Evolutionary conservation across 37 sponge, comb jelly and placozoan species (phyloP), one percentile per base, ranked within the genome.

Genomic region (Halichondria panicea): DNA sequence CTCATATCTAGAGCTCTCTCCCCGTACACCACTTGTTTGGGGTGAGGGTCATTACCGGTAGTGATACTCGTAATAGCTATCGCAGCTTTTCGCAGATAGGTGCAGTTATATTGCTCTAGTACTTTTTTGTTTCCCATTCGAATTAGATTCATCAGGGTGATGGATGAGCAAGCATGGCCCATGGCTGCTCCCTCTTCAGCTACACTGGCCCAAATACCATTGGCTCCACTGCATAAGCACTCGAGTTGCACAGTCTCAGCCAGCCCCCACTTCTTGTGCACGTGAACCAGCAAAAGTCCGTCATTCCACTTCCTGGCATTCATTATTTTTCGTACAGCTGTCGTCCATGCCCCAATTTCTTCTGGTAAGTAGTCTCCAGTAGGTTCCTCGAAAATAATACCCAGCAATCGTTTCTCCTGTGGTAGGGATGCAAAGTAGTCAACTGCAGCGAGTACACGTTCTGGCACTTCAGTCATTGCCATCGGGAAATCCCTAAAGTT

Each of bases 111-210:
- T 32, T 66, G 70, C 65, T 88, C 63, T 15, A 68, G 75, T 8
- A 93, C 77, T 57, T 84, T 93, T 41, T 73, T 72, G 68, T 93
- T 93, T 0, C 86, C 89, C 73, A 94, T 68, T 19, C 88, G 85
- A 68, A 94, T 55, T 28, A 94, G 82, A 81, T 94, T 94, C 86
- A 90, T 80, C 32, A 94, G 40, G 39, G 91, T 84, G 32, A 90
- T 68, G 36, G 82, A 63, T 21, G 95, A 88, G 58, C 77, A 86
- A 8, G 95, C 90, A 55, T 94, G 95, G 0, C 95, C 95, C 63
- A 94, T 9, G 21, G 91, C 91, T 28, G 95, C 95, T 27, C 95
- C 95, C 76, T 94, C 95, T n/a, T 80, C 88, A 42, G 88, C 90
- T 38, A 94, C 3, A 46, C 88, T 87, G 37, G 85, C 84, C 95